Conservation (phyloP, 1,140 invertebrate species). For the Aphidius ervi region DNA sequence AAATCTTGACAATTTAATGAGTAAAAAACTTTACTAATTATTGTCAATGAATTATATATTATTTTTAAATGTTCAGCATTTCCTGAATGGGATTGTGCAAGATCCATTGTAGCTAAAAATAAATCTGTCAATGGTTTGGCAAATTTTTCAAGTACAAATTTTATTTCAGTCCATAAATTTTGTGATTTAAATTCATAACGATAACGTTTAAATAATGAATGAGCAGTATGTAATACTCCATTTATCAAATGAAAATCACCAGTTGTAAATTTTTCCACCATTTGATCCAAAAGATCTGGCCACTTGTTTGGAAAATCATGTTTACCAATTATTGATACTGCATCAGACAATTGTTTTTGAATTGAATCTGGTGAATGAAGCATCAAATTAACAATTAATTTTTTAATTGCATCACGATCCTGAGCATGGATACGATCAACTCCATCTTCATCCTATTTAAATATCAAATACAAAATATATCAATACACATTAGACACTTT, state of each 20-base stretch:
- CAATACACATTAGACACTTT: slow-evolving; percentile 15
- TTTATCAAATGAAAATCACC: slow-evolving; percentile 94
- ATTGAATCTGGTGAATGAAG: slow-evolving; percentile 82
- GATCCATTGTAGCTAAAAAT: slow-evolving; percentile 79
- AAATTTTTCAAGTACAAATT: slow-evolving; percentile 91
- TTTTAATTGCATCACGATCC: slow-evolving; percentile 79
- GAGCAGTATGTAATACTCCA: slow-evolving; percentile 89
- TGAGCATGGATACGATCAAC: slow-evolving; percentile 74
- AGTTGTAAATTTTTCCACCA: slow-evolving; percentile 87
- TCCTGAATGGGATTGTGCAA: slow-evolving; percentile 72
- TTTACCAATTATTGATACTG: slow-evolving; percentile 90
- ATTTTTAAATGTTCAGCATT: slow-evolving; percentile 79
- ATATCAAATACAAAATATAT: slow-evolving; percentile 20
- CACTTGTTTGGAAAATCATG: slow-evolving; percentile 94
- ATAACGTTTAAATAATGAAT: slow-evolving; percentile 95
- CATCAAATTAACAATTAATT: slow-evolving; percentile 88
- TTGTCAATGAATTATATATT: slow-evolving; percentile 83
- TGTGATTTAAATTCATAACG: slow-evolving; percentile 94
- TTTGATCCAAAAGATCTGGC: slow-evolving; percentile 83
- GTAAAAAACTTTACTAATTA: slow-evolving; percentile 95
- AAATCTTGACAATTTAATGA: slow-evolving; percentile 95
- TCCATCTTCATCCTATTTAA: slow-evolving; percentile 69
- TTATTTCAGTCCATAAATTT: slow-evolving; percentile 92
- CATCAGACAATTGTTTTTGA: slow-evolving; percentile 93
- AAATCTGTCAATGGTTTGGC: slow-evolving; percentile 90